These are phyloP conservation scores for Dicyrtomina minuta DNA, from an alignment of 2,888 invertebrate species.

Conservation along the genomic window DNA sequence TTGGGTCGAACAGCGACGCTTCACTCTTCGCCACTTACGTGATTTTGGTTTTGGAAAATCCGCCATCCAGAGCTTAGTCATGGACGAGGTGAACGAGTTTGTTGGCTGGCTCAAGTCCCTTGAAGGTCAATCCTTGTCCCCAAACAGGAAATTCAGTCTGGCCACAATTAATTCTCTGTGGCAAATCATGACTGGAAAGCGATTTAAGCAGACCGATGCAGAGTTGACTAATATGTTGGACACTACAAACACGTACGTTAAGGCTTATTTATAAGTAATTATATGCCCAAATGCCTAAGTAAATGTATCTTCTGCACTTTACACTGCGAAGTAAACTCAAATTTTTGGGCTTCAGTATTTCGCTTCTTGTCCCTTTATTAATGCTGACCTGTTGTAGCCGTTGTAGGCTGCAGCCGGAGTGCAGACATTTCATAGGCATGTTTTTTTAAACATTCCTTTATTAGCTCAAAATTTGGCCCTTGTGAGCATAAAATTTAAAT, in stretches of 20 bases:
- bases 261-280: too few relatives aligned
- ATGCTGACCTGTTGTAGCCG: too few relatives aligned
- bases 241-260: neutral
- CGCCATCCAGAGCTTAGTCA: neutral
- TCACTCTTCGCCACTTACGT: conserved; percentile 21
- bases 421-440: too few relatives aligned
- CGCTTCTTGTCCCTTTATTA: too few relatives aligned
- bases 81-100: conserved; percentile 19
- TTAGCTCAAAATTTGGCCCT: too few relatives aligned
- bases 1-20: conserved; percentile 19
- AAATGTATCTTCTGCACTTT: too few relatives aligned
- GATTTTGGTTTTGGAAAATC: conserved; percentile 28
- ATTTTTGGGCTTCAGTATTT: too few relatives aligned
- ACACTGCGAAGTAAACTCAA: too few relatives aligned
- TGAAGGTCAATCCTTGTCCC: conserved; percentile 1
- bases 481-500: too few relatives aligned
- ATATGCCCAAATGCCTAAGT: too few relatives aligned
- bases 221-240: conserved; percentile 5
- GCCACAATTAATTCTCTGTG: conserved; percentile 23
- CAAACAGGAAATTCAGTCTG: conserved; percentile 13
- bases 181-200: conserved; percentile 17
- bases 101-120: conserved; percentile 5
- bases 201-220: conserved; percentile 1
- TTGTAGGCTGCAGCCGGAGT: too few relatives aligned
- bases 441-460: too few relatives aligned